phyloP scores from a whole-genome alignment of 92 coral and sea anemone species.

The Isaurus tuberculatus region DNA sequence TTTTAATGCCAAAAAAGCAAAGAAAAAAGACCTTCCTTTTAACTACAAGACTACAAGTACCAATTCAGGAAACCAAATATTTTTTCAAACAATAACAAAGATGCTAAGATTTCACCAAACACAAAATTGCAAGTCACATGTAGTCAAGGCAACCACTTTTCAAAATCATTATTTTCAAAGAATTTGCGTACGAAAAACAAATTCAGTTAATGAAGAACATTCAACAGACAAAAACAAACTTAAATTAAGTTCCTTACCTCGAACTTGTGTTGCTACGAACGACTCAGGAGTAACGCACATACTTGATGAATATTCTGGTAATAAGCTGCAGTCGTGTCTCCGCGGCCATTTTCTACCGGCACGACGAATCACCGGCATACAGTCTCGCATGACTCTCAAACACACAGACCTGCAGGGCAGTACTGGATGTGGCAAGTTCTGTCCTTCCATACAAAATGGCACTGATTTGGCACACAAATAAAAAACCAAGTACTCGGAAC shows the following conservation, averaged over 20 bases:
- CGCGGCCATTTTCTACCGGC: constrained; percentile 63
- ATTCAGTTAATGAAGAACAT: not conserved
- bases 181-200: too few relatives aligned
- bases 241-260: constrained; percentile 50
- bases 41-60: too few relatives aligned
- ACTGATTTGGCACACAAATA: constrained; percentile 78
- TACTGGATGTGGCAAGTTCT: constrained; percentile 62
- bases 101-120: too few relatives aligned
- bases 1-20: too few relatives aligned
- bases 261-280: constrained; percentile 34
- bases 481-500: constrained; percentile 77
- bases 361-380: constrained; percentile 61
- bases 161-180: too few relatives aligned
- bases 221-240: not conserved
- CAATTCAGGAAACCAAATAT: too few relatives aligned
- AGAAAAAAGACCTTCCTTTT: too few relatives aligned
- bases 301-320: constrained; percentile 73
- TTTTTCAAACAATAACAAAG: too few relatives aligned
- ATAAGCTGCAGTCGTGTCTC: constrained; percentile 65
- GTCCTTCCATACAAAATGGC: constrained; percentile 72
- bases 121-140: too few relatives aligned
- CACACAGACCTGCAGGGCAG: constrained; percentile 86
- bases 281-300: constrained; percentile 78
- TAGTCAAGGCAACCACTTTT: too few relatives aligned
- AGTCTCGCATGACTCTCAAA: constrained; percentile 68